Conservation (phyloP, 2,888 invertebrate species). For the Tetramorium bicarinatum region DNA sequence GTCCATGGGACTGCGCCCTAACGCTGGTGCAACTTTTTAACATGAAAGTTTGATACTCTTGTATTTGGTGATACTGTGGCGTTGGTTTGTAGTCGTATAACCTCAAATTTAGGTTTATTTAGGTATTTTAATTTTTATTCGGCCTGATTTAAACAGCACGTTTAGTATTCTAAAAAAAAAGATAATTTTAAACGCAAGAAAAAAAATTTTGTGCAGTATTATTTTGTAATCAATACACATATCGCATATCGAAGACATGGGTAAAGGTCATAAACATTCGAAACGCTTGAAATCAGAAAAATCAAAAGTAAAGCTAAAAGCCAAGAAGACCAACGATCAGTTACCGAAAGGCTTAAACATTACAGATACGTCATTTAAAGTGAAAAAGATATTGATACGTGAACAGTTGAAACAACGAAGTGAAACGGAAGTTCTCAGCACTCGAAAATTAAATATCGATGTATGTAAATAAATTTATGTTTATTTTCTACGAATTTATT, state of each 20-base stretch:
- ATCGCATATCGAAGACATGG: slow-evolving; percentile 84
- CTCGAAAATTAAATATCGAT: slow-evolving; percentile 90
- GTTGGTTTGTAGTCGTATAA: no score
- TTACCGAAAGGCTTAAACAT: slow-evolving; percentile 96
- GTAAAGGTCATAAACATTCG: slow-evolving; percentile 89
- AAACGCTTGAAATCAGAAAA: slow-evolving; percentile 94
- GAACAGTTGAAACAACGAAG: slow-evolving; percentile 90
- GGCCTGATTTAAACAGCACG: no score
- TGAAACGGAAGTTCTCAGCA: slow-evolving; percentile 89
- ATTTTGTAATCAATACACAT: neutral
- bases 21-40: no score
- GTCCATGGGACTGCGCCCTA: no score
- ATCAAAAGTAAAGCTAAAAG: slow-evolving; percentile 95
- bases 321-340: slow-evolving; percentile 87
- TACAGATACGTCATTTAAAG: slow-evolving; percentile 95
- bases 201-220: neutral
- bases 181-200: no score
- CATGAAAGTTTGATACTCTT: no score
- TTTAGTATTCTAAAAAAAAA: no score
- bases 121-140: no score
- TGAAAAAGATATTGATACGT: slow-evolving; percentile 94
- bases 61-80: no score
- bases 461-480: slow-evolving; percentile 80
- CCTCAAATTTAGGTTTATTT: no score
- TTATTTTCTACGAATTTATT: neutral